phyloP scores from a whole-genome alignment of 1,140 invertebrate genomes.

The Zaprionus ghesquierei region DNA sequence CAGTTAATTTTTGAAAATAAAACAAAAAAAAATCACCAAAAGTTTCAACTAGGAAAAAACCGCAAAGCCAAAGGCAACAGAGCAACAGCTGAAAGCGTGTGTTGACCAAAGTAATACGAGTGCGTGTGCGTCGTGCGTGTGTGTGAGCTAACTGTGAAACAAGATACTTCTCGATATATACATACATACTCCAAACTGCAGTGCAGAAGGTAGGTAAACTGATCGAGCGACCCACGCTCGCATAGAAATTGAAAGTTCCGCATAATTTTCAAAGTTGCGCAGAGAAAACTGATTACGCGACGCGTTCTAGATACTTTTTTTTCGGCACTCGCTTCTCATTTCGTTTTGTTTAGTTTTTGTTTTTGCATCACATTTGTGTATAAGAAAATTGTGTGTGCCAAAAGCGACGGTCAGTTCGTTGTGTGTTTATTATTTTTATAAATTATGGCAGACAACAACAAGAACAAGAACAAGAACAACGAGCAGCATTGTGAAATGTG shows the following conservation, averaged over 20 bases:
- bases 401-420: conserved; percentile 38
- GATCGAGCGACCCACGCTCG: conserved; percentile 51
- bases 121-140: conserved; percentile 9
- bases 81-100: conserved; percentile 51
- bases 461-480: conserved; percentile 44
- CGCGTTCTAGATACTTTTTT: conserved; percentile 69
- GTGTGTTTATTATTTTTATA: conserved; percentile 71
- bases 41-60: conserved; percentile 25
- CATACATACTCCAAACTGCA: not conserved
- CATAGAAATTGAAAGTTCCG: conserved; percentile 73
- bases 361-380: not conserved
- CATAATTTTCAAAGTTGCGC: conserved; percentile 46
- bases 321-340: too few species aligned
- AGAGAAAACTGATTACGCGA: conserved; percentile 68
- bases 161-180: conserved; percentile 30
- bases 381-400: conserved; percentile 45
- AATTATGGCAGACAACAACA: conserved; percentile 34
- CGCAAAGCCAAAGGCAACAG: conserved; percentile 26
- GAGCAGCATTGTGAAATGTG: conserved; percentile 10
- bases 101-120: conserved; percentile 22
- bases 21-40: conserved; percentile 34
- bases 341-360: not conserved
- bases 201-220: conserved; percentile 7
- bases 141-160: conserved; percentile 61
- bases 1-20: conserved; percentile 72